Evolutionary conservation across 2,888 invertebrate species (phyloP).

Genomic region (Alcis repandata): DNA sequence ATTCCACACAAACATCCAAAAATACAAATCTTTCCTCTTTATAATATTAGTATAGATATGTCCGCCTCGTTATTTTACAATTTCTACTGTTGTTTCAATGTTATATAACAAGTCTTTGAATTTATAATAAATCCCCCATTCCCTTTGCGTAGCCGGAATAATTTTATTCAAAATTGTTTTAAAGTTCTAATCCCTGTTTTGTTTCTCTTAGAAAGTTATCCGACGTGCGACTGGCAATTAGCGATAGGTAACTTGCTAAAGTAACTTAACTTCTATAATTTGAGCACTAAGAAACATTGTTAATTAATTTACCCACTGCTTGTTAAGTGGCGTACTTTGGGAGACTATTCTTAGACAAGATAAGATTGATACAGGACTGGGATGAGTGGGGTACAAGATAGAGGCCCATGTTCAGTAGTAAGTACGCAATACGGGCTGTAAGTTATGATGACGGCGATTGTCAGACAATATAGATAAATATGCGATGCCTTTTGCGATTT

Average conservation of each 20-base stretch:
- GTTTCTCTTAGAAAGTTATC: slow-evolving; percentile 41
- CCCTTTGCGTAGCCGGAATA: slow-evolving; percentile 27
- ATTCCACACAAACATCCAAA: too few species aligned
- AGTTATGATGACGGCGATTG: too few species aligned
- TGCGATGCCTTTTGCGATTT: too few species aligned
- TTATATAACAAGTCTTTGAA: slow-evolving; percentile 25
- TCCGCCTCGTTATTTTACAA: slow-evolving; percentile 14
- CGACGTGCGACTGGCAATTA: slow-evolving; percentile 42
- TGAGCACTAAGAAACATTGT: slow-evolving; percentile 8
- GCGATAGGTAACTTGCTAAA: slow-evolving; percentile 40
- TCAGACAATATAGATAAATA: too few species aligned
- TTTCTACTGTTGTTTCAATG: slow-evolving; percentile 12
- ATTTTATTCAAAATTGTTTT: slow-evolving; percentile 41
- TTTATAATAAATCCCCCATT: slow-evolving; percentile 24
- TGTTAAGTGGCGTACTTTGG: too few species aligned
- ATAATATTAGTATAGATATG: too few species aligned
- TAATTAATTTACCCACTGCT: not conserved
- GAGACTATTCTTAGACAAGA: too few species aligned
- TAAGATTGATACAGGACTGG: too few species aligned
- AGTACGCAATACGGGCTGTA: too few species aligned
- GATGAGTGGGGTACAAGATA: too few species aligned
- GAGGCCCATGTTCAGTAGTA: too few species aligned
- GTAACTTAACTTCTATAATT: slow-evolving; percentile 7
- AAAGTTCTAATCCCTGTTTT: slow-evolving; percentile 43
- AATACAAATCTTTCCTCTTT: too few species aligned